phyloP scores from a whole-genome alignment of 2,888 invertebrate genomes.

The Crossocerus cetratus region DNA sequence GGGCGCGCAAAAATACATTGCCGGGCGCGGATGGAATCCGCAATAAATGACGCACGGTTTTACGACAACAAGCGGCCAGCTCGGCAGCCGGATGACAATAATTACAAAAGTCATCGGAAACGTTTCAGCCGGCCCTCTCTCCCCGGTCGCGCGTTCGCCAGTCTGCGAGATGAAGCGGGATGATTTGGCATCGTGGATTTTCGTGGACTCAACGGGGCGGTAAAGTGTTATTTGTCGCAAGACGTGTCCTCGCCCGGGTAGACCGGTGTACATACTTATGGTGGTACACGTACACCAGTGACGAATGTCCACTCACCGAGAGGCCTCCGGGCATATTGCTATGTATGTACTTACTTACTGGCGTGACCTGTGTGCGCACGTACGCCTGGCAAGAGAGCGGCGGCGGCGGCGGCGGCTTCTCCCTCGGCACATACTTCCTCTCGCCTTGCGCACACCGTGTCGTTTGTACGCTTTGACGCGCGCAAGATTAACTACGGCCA shows the following conservation, averaged over 20 bases:
- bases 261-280: too few relatives aligned
- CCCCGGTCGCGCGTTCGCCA: background rate
- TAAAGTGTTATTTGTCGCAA: constrained; percentile 1
- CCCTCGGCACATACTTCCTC: constrained; percentile 37
- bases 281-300: too few relatives aligned
- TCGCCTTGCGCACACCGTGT: constrained; percentile 51
- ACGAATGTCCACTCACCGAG: too few relatives aligned
- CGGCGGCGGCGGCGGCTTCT: constrained; percentile 11
- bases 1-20: constrained; percentile 28
- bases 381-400: constrained; percentile 7
- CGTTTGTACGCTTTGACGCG: constrained; percentile 71
- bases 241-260: too few relatives aligned
- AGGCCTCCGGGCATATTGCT: constrained; percentile 7
- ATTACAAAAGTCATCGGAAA: too few relatives aligned
- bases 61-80: background rate
- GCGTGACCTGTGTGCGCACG: constrained; percentile 25
- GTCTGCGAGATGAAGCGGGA: background rate
- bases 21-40: background rate
- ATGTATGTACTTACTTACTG: background rate
- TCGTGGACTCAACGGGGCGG: background rate
- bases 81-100: too few relatives aligned
- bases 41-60: background rate
- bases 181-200: too few relatives aligned
- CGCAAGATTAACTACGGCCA: constrained; percentile 72
- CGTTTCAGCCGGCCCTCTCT: background rate